Evolutionary conservation across 1,140 invertebrate species (phyloP), one percentile per base, ranked within the genome.

Genomic region (Drosophila aff.): DNA sequence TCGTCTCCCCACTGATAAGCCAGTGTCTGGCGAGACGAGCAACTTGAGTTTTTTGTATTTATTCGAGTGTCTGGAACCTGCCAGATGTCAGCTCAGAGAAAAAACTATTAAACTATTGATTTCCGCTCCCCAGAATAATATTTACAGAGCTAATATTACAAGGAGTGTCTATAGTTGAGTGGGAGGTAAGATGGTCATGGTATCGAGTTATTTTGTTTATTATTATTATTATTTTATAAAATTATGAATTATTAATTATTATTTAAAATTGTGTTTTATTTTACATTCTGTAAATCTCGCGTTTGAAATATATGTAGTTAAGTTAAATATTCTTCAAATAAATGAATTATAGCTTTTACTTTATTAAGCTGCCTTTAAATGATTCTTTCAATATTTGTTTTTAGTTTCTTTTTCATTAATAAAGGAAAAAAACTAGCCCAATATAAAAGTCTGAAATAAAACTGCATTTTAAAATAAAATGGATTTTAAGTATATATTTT

Each of bases 1-100:
- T 26, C 64, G 49, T 38, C 28, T 46, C 46, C 43, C 75, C 47
- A 55, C 78, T 81, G 77, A 84, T 84, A 84, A 84, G 78, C 36
- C 21, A 28, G 31, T 46, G 49, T 69, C 59, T 36, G 26, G n/a
- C 21, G 61, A 50, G 41, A 26, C 64, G 33, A 33, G 18, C 26
- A 67, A 26, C 38, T 65, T 68, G 65, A 65, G 66, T 58, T 47
- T 46, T 49, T 41, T 73, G 31, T 50, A 23, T 23, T 16, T 8
- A 38, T 50, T 33, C 15, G 73, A 53, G 55, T 50, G 67, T 69
- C 82, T 73, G 64, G 78, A 69, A 85, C n/a, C 53, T 73, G 58
- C 67, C 49, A 58, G 58, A 44, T 59, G 59, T 65, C 40, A 50
- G 46, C 82, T 23, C 33, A 52, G 49, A 28, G 47, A 41, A 43